phyloP scores from a whole-genome alignment of 2,888 invertebrate genomes.

The Parnassius orleans region DNA sequence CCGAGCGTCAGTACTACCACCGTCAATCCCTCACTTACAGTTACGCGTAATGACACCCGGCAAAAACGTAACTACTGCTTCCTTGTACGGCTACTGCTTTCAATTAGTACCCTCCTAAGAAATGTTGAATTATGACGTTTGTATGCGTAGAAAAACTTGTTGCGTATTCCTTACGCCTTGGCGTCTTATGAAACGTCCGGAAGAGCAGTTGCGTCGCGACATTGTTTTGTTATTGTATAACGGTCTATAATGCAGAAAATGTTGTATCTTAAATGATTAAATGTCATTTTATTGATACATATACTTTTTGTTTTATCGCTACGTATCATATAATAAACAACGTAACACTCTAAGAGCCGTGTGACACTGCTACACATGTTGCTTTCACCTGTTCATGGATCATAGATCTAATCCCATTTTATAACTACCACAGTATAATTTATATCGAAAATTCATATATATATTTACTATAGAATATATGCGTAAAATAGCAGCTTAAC shows the following conservation, averaged over 20 bases:
- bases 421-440: no score
- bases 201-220: conserved; percentile 37
- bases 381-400: no score
- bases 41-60: conserved; percentile 37
- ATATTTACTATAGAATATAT: no score
- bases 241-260: conserved; percentile 10
- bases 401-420: no score
- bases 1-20: conserved; percentile 31
- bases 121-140: conserved; percentile 42
- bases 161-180: conserved; percentile 33
- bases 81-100: conserved; percentile 33
- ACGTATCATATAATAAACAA: not conserved
- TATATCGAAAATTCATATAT: no score
- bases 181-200: conserved; percentile 39
- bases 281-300: conserved; percentile 10
- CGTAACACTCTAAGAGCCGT: not conserved
- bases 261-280: conserved; percentile 10
- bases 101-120: conserved; percentile 40
- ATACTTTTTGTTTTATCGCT: conserved; percentile 1
- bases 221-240: conserved; percentile 24
- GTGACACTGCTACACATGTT: no score
- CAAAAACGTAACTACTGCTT: conserved; percentile 37
- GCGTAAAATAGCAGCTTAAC: no score
- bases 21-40: conserved; percentile 36
- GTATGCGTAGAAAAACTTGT: conserved; percentile 32